Evolutionary conservation across 2,888 invertebrate species (phyloP).

Genomic region (Mimachlamys varia): DNA sequence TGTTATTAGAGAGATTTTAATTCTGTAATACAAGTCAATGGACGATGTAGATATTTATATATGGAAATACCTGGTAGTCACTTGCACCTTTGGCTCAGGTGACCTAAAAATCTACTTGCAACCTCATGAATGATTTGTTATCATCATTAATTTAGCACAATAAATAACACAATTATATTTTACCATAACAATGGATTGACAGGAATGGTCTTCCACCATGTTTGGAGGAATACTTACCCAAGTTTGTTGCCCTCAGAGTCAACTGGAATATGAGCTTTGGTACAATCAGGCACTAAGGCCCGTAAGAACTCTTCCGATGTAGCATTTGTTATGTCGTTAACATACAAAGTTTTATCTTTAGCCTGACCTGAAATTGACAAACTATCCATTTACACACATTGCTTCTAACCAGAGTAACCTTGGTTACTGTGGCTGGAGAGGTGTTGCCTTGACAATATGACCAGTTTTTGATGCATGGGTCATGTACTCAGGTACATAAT

Average conservation of each 20-base stretch:
- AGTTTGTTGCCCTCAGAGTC: constrained; percentile 46
- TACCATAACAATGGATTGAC: background rate
- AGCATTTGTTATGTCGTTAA: constrained; percentile 46
- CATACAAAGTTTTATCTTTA: constrained; percentile 51
- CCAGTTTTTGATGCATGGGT: background rate
- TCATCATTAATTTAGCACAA: too few relatives aligned
- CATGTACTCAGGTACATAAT: background rate
- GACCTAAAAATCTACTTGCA: too few relatives aligned
- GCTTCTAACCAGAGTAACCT: constrained; percentile 10
- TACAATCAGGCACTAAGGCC: constrained; percentile 47
- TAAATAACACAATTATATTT: too few relatives aligned
- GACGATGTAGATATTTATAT: too few relatives aligned
- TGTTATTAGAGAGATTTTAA: too few relatives aligned
- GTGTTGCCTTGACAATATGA: constrained; percentile 29
- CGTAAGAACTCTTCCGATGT: constrained; percentile 47
- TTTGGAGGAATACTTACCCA: constrained; percentile 44
- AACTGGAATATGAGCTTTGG: constrained; percentile 44
- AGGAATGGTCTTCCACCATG: background rate
- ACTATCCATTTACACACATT: constrained; percentile 36
- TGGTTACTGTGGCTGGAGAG: constrained; percentile 29
- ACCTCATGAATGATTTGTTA: too few relatives aligned
- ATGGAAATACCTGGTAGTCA: too few relatives aligned
- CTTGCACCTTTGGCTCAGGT: too few relatives aligned
- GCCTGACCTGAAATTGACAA: constrained; percentile 48
- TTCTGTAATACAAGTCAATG: too few relatives aligned